These are phyloP conservation scores for Microctonus brassicae DNA, from an alignment of 2,888 invertebrate genomes.

Conservation along the genomic window DNA sequence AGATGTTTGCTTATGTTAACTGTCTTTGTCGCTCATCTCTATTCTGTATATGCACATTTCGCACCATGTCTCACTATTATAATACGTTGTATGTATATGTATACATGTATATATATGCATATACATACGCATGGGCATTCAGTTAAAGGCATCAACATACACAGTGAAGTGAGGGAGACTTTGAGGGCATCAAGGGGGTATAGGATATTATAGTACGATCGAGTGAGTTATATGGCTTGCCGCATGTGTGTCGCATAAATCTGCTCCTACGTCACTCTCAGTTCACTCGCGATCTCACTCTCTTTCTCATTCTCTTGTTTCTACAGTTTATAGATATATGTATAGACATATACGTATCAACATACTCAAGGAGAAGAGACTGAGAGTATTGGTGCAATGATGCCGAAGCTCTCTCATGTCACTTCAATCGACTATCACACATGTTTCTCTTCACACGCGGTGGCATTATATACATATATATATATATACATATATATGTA, in stretches of 20 bases:
- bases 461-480: no score
- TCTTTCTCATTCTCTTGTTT: neutral
- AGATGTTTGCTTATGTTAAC: neutral
- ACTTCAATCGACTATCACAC: neutral
- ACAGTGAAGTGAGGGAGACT: constrained; percentile 59
- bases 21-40: constrained; percentile 61
- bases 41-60: constrained; percentile 42
- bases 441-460: no score
- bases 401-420: constrained; percentile 38
- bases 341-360: neutral
- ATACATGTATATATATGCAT: neutral
- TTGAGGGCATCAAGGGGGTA: constrained; percentile 65
- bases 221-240: constrained; percentile 69
- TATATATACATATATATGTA: no score
- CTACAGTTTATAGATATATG: neutral
- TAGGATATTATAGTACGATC: constrained; percentile 67
- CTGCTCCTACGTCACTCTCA: constrained; percentile 64
- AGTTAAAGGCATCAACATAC: constrained; percentile 67
- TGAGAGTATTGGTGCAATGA: constrained; percentile 38
- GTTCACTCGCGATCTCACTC: constrained; percentile 51
- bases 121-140: constrained; percentile 2
- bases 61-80: constrained; percentile 8
- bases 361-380: no score
- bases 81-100: neutral
- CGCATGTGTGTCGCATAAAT: constrained; percentile 70